Evolutionary conservation across 2,113 vertebrate species (phyloP), one percentile per base, ranked within the genome.

Genomic region (Anarrhichthys ocellatus): DNA sequence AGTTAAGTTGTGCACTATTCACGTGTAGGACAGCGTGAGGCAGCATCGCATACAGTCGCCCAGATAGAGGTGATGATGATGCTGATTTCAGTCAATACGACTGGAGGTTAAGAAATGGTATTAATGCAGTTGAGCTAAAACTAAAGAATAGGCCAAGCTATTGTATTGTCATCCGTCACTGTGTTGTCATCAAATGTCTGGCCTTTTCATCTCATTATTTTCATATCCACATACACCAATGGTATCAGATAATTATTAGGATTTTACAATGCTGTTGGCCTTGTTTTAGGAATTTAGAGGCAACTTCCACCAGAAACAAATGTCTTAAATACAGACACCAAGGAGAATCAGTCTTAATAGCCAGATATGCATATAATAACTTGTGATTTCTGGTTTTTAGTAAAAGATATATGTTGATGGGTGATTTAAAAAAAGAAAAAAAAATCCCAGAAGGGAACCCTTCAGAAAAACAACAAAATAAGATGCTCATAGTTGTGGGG

Each of bases 1-100:
- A 92, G 88, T 89, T 29, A 87, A 92, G 88, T 89, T 29, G 36
- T 65, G 84, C 84, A 46, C 34, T n/a, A 11, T 73, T 93, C 94
- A 94, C 92, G 88, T 95, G 93, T 76, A 82, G 44, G 48, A 79
- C 87, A 90, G 92, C 82, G 92, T 94, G 93, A 94, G 83, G 76
- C 84, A 66, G 83, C 87, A 83, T 88, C 81, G 34, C 72, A 69
- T 64, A 48, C 62, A 56, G 40, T 29, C 24, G 1, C 54, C 38
- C 24, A 18, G 80, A 65, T 34, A 38, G 65, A 48, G 78, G 91
- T 34, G 9, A 76, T 79, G 79, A 76, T 79, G 79, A 13, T 52
- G 67, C 17, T 34, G 61, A 32, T 87, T 94, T 81, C 72, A 72
- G 40, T 80, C 9, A 63, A 54, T 76, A 50, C 32, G 48, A 70